Evolutionary conservation across 2,113 vertebrate genomes (phyloP).

Genomic region (Lanius ludovicianus): DNA sequence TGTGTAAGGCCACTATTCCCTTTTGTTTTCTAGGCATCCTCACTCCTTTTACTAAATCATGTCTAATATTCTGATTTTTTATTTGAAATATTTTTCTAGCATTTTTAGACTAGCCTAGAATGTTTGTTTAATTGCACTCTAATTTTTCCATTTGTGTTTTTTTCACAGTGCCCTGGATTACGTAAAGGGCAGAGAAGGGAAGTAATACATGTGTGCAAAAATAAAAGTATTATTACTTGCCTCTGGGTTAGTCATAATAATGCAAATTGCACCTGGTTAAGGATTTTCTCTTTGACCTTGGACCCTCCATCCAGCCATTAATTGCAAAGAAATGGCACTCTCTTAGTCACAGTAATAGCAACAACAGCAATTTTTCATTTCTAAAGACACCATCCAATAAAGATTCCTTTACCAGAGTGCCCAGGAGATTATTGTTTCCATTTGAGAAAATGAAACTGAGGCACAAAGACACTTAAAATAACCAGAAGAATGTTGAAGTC

Average conservation of each 20-base stretch:
- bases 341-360: background rate
- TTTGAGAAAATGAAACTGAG: conserved; percentile 2
- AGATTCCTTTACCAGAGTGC: background rate
- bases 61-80: background rate
- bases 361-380: background rate
- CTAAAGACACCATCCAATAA: background rate
- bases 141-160: background rate
- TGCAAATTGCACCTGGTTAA: background rate
- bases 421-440: background rate
- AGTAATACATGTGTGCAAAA: background rate
- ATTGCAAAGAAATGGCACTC: background rate
- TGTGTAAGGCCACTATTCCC: background rate
- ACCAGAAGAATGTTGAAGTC: background rate
- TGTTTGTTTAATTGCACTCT: background rate
- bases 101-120: background rate
- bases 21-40: background rate
- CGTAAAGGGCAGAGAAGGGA: background rate
- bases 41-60: background rate
- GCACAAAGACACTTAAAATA: background rate
- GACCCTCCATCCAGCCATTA: background rate
- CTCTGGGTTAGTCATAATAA: background rate
- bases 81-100: background rate
- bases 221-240: conserved; percentile 26
- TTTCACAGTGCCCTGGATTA: conserved; percentile 4
- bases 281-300: conserved; percentile 20